A percentile compares a stretch with the other conserved stretches of the same genome.
phyloP scores from a whole-genome alignment of 1,140 invertebrate species.

The Cardiocondyla obscurior region DNA sequence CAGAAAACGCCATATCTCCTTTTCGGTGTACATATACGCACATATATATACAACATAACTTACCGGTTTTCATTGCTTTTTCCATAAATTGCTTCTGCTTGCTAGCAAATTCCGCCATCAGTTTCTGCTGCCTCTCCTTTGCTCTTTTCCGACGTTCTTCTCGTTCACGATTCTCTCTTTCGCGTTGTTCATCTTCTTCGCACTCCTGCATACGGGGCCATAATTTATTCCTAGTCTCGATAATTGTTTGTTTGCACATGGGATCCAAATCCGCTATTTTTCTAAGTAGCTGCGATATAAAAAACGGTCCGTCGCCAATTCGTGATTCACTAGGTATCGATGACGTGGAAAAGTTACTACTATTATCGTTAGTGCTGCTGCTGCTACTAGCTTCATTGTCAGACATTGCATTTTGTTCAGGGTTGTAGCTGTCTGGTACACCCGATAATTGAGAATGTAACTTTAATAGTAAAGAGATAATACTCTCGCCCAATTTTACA shows the following conservation, averaged over 20 bases:
- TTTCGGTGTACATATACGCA: neutral
- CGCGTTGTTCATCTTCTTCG: conserved; percentile 89
- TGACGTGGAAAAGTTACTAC: conserved; percentile 43
- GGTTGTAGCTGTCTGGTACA: conserved; percentile 90
- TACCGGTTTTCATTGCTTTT: conserved; percentile 89
- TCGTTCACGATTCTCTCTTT: conserved; percentile 89
- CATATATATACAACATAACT: conserved; percentile 26
- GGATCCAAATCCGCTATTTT: conserved; percentile 90
- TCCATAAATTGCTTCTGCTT: conserved; percentile 97
- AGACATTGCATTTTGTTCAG: conserved; percentile 84
- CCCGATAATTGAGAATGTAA: conserved; percentile 96
- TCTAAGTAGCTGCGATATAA: conserved; percentile 90
- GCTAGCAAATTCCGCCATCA: conserved; percentile 96
- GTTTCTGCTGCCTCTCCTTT: conserved; percentile 93
- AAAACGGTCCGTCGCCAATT: conserved; percentile 95
- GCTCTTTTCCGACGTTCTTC: conserved; percentile 93
- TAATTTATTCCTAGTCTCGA: conserved; percentile 87
- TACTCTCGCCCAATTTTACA: conserved; percentile 92
- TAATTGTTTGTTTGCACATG: conserved; percentile 87
- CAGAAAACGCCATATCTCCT: no score
- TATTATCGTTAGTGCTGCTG: conserved; percentile 34
- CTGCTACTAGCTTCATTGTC: conserved; percentile 76
- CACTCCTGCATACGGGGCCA: conserved; percentile 92
- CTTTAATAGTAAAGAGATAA: conserved; percentile 95
- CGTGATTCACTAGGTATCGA: conserved; percentile 80